phyloP scores from a whole-genome alignment of 2,888 invertebrate species.

The Cephalotes varians region DNA sequence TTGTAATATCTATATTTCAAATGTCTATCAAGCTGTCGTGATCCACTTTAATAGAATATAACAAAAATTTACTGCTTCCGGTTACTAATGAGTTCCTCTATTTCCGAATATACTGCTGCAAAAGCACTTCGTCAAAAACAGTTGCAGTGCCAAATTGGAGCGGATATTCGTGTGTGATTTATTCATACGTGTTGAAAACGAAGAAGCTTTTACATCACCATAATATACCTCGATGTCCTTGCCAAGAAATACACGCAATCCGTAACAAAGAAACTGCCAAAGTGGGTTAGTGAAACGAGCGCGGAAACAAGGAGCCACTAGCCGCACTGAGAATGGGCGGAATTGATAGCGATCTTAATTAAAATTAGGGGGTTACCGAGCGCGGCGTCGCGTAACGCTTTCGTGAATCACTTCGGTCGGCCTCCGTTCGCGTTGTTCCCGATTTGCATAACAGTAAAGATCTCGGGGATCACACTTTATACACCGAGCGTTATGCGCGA shows the following conservation, averaged over 20 bases:
- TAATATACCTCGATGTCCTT: slow-evolving; percentile 33
- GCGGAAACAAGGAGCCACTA: slow-evolving; percentile 36
- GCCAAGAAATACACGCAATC: slow-evolving; percentile 2
- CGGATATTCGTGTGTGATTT: background rate
- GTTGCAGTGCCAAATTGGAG: background rate
- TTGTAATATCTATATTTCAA: background rate
- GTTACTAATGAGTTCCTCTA: background rate
- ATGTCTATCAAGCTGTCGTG: background rate
- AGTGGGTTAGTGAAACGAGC: slow-evolving; percentile 47
- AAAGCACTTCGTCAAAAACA: background rate
- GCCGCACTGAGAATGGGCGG: slow-evolving; percentile 17
- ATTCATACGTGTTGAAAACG: background rate
- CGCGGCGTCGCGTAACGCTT: slow-evolving; percentile 60
- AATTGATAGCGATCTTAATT: slow-evolving; percentile 71
- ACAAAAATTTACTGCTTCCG: background rate
- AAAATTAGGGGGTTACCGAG: slow-evolving; percentile 66
- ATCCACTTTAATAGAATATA: background rate
- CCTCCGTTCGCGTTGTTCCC: slow-evolving; percentile 50
- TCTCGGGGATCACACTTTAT: slow-evolving; percentile 57
- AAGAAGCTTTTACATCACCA: slow-evolving; percentile 26
- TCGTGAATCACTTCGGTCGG: slow-evolving; percentile 64
- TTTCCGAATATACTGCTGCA: background rate
- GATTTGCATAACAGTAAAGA: slow-evolving; percentile 78
- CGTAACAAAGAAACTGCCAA: slow-evolving; percentile 44
- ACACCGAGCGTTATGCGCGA: slow-evolving; percentile 54